Evolutionary conservation across 2,797 vertebrate genomes (phyloP).

Genomic region (Margarornis squamiger): DNA sequence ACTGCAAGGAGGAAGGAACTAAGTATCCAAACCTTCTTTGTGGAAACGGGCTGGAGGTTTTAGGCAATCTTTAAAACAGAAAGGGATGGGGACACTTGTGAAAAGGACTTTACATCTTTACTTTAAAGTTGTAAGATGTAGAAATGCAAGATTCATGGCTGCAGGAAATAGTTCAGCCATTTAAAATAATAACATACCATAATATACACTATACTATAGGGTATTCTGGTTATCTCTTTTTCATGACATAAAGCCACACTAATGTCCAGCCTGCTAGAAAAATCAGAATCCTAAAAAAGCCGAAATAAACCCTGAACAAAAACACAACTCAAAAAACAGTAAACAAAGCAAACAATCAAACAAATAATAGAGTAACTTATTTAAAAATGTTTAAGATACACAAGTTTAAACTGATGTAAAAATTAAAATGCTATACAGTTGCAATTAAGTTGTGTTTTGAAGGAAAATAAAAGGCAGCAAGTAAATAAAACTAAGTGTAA

Average conservation of each 20-base stretch:
- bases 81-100: neutral
- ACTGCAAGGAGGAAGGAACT: neutral
- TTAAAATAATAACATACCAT: neutral
- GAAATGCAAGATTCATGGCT: neutral
- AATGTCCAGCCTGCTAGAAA: neutral
- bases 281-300: neutral
- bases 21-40: neutral
- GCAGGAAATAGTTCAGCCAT: neutral
- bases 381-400: neutral
- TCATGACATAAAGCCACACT: neutral
- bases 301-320: neutral
- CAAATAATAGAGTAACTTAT: neutral
- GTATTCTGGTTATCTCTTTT: neutral
- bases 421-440: neutral
- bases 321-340: neutral
- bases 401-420: neutral
- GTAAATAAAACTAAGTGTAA: neutral
- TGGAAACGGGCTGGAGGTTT: neutral
- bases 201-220: neutral
- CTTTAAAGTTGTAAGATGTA: neutral
- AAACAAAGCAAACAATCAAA: neutral
- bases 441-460: neutral
- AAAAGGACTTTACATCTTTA: neutral
- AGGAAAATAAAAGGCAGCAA: neutral
- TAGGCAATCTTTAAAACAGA: neutral